phyloP scores from a whole-genome alignment of 2,888 invertebrate genomes.

The Mallateleia sp. region DNA sequence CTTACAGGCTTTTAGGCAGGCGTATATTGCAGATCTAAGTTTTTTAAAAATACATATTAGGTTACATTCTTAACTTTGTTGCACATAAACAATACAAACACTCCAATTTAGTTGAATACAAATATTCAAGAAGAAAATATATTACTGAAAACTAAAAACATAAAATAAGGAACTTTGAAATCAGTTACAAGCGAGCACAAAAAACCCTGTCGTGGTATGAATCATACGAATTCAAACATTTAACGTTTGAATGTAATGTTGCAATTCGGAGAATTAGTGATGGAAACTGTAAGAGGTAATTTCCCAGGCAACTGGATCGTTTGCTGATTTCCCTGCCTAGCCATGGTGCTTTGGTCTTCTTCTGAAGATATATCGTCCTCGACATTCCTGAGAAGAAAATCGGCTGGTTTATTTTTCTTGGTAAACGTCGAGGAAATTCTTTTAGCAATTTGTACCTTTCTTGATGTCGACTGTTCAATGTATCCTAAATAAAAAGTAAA shows the following conservation, averaged over 20 bases:
- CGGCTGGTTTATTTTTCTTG: background rate
- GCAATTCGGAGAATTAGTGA: slow-evolving; percentile 21
- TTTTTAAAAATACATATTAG: background rate
- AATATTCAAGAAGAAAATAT: too few species aligned
- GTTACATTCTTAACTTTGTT: too few species aligned
- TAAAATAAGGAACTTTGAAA: too few species aligned
- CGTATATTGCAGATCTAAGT: background rate
- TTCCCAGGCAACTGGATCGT: slow-evolving; percentile 8
- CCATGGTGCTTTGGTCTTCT: background rate
- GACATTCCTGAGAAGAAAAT: background rate
- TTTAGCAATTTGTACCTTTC: slow-evolving; percentile 15
- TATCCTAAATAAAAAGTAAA: slow-evolving; percentile 20
- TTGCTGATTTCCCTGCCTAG: background rate
- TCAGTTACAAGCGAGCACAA: background rate
- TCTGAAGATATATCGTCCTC: background rate
- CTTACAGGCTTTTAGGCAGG: too few species aligned
- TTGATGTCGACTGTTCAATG: slow-evolving; percentile 31
- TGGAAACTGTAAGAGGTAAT: slow-evolving; percentile 21
- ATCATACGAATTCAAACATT: slow-evolving; percentile 6
- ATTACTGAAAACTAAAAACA: too few species aligned
- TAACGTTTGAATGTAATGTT: slow-evolving; percentile 8
- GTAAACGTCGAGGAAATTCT: slow-evolving; percentile 9
- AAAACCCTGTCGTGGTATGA: slow-evolving; percentile 6
- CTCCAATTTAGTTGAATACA: too few species aligned
- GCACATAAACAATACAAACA: too few species aligned